A percentile compares a stretch with the other conserved stretches of the same genome.
Conservation (phyloP, 2,797 vertebrate genomes). For the Trachops cirrhosus region DNA sequence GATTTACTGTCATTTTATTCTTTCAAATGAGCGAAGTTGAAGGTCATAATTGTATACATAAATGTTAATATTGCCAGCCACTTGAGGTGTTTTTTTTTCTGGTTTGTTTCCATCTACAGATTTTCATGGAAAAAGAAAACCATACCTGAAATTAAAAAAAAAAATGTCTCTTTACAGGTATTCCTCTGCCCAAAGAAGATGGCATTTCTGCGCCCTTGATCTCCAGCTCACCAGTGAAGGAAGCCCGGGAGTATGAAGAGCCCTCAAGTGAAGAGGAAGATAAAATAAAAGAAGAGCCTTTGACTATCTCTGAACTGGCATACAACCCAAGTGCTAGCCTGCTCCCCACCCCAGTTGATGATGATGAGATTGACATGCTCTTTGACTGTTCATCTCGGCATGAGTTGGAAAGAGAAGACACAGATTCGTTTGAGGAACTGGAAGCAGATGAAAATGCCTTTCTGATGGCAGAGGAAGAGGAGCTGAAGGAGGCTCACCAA, state of each 20-base stretch:
- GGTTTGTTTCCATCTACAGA: background rate
- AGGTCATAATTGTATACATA: background rate
- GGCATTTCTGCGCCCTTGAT: constrained; percentile 76
- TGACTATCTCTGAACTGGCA: constrained; percentile 93
- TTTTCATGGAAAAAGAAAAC: background rate
- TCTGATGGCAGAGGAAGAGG: constrained; percentile 89
- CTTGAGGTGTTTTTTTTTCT: background rate
- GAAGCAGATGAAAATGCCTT: constrained; percentile 90
- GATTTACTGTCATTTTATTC: background rate
- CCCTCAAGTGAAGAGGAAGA: constrained; percentile 79
- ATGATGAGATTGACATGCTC: constrained; percentile 91
- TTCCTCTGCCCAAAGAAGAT: constrained; percentile 81
- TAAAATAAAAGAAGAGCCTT: constrained; percentile 83
- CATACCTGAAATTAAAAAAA: background rate
- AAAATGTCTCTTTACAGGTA: constrained; percentile 74
- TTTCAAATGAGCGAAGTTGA: background rate
- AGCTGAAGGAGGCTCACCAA: constrained; percentile 85
- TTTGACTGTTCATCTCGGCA: constrained; percentile 91
- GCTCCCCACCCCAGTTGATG: constrained; percentile 92
- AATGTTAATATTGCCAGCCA: background rate
- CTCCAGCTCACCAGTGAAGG: constrained; percentile 81
- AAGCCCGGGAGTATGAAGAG: constrained; percentile 73
- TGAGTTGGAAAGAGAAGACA: constrained; percentile 94
- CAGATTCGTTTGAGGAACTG: constrained; percentile 92
- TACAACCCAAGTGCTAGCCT: constrained; percentile 96